These are phyloP conservation scores for Megaceryle torquata DNA, from an alignment of 2,113 vertebrate genomes.

Conservation along the genomic window DNA sequence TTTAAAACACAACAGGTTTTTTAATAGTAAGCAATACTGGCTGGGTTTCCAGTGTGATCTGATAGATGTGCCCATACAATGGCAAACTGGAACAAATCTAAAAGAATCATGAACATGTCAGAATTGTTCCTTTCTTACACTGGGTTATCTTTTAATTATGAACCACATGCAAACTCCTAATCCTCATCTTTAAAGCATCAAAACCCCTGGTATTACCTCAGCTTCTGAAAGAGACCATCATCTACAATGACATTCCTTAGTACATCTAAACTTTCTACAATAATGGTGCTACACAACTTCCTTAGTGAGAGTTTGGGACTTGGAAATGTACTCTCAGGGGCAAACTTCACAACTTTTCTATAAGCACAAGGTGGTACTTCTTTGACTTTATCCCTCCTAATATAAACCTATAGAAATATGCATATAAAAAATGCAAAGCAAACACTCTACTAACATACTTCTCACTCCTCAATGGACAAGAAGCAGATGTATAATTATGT, in stretches of 20 bases:
- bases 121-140: neutral
- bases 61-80: neutral
- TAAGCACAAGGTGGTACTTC: neutral
- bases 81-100: neutral
- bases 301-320: neutral
- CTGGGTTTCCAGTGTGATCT: neutral
- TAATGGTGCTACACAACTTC: neutral
- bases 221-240: neutral
- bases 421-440: neutral
- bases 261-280: neutral
- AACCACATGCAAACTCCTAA: neutral
- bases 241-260: neutral
- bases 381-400: neutral
- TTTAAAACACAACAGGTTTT: neutral
- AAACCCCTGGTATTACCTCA: neutral
- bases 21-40: neutral
- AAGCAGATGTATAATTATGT: conserved; percentile 60
- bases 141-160: neutral
- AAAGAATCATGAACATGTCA: neutral
- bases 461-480: neutral
- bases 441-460: neutral
- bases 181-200: neutral
- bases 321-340: neutral
- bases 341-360: neutral
- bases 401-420: neutral